Evolutionary conservation across 2,888 invertebrate genomes (phyloP).

Genomic region (Allygus modestus): DNA sequence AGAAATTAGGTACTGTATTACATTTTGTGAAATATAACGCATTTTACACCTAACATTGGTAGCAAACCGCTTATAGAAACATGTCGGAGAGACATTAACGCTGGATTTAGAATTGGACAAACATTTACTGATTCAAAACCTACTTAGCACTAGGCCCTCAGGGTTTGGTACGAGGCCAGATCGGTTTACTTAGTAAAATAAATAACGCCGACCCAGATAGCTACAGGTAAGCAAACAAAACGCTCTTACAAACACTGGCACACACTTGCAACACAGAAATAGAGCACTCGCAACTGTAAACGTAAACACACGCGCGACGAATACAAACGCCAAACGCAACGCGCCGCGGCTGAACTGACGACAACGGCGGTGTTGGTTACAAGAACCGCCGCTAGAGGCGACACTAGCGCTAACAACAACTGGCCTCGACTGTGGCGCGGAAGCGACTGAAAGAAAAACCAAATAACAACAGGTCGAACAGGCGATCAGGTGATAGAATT

Average conservation of each 20-base stretch:
- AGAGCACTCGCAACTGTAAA: slow-evolving; percentile 7
- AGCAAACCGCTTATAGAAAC: too few species aligned
- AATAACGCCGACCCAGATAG: slow-evolving; percentile 31
- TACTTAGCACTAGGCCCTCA: background rate
- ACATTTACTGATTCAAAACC: slow-evolving; percentile 14
- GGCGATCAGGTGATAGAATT: background rate
- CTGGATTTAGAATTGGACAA: slow-evolving; percentile 2
- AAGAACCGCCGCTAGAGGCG: too few species aligned
- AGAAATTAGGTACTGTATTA: too few species aligned
- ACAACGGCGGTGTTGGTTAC: background rate
- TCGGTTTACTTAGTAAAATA: slow-evolving; percentile 10
- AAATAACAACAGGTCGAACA: background rate
- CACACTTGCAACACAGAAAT: slow-evolving; percentile 23
- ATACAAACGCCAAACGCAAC: too few species aligned
- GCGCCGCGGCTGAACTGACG: background rate
- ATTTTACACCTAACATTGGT: too few species aligned
- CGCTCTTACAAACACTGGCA: slow-evolving; percentile 30
- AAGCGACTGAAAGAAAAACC: slow-evolving; percentile 23
- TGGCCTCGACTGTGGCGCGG: background rate
- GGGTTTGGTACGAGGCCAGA: background rate
- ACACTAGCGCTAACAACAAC: background rate
- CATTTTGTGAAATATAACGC: too few species aligned
- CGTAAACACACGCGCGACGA: slow-evolving; percentile 16
- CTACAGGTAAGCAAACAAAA: slow-evolving; percentile 40
- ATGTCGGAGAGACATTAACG: background rate